A percentile compares a stretch with the other conserved stretches of the same genome.
These are phyloP conservation scores for Fukomys damarensis DNA, from an alignment of 2,113 vertebrate species.

Conservation along the genomic window DNA sequence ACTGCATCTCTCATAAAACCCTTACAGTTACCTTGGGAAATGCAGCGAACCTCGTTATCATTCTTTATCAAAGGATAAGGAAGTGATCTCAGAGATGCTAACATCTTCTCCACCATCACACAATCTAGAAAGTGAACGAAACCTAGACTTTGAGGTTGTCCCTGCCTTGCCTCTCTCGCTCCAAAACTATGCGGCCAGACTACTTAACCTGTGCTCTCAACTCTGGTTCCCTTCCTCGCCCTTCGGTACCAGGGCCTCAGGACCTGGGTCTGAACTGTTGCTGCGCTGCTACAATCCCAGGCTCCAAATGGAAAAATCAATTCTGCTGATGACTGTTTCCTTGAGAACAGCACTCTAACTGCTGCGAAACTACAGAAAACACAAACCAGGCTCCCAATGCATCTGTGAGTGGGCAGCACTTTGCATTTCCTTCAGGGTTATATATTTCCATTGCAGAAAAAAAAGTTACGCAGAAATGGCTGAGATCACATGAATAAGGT, in stretches of 20 bases:
- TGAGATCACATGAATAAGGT: not conserved
- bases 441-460: not conserved
- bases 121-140: not conserved
- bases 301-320: constrained; percentile 51
- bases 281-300: not conserved
- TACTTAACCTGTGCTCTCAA: not conserved
- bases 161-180: no score
- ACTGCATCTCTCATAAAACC: not conserved
- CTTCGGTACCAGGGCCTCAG: not conserved
- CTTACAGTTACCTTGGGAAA: not conserved
- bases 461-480: not conserved
- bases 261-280: not conserved
- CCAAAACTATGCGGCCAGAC: not conserved
- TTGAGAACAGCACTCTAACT: constrained; percentile 27
- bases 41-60: fast-evolving
- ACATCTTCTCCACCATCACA: not conserved
- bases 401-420: not conserved
- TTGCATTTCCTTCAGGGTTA: not conserved
- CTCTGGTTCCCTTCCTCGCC: not conserved
- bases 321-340: constrained; percentile 37
- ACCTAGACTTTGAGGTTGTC: not conserved
- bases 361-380: not conserved
- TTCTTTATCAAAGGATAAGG: not conserved
- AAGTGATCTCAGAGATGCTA: not conserved
- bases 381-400: not conserved